Base-by-base conservation (phyloP, 2,888 invertebrate species). In the Archips crataeganus region DNA sequence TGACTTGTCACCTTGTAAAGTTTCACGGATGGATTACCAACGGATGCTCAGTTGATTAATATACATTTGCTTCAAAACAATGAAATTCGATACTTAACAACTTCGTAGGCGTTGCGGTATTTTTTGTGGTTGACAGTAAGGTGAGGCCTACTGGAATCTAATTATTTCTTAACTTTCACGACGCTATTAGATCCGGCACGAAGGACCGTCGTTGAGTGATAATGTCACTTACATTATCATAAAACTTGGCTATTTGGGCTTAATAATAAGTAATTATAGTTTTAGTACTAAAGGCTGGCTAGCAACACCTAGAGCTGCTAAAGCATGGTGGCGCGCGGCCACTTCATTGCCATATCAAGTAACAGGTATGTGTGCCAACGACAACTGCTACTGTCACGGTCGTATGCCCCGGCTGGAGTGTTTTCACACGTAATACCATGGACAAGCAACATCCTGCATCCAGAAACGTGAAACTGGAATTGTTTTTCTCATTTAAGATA, bases 301-400 rank as follows among this genome's bases (percentile, higher is more conserved):
- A 15, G 62, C 62, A 39, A 79, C 79, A 83, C 88, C 86, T 84
- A 85, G 76, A 79, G 81, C 83, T 84, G 84, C 82, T 82, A 84
- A 85, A 85, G 89, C 88, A 87, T 89, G 89, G 87, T 88, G 81
- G 77, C 81, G 81, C 83, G 85, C 84, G 85, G 84, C 86, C 81
- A 87, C 86, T 85, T 84, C 80, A 83, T 82, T 79, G 70, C 94
- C 94, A 90, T 94, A 94, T 94, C 86, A 82, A 91, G 93, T 81
- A 79, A 77, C 81, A 81, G 85, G 91, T 89, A 93, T 94, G 91
- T 93, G 82, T 92, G 91, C 90, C 92, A 90, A 87, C 88, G 88
- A 87, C 87, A 88, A 88, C 88, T 88, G 89, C 87, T 77, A 85
- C 87, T 80, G 86, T 72, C 78, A 77, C 80, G 85, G 85, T 87